Conservation (phyloP, 2,797 vertebrate genomes). For the Anguilla anguilla region DNA sequence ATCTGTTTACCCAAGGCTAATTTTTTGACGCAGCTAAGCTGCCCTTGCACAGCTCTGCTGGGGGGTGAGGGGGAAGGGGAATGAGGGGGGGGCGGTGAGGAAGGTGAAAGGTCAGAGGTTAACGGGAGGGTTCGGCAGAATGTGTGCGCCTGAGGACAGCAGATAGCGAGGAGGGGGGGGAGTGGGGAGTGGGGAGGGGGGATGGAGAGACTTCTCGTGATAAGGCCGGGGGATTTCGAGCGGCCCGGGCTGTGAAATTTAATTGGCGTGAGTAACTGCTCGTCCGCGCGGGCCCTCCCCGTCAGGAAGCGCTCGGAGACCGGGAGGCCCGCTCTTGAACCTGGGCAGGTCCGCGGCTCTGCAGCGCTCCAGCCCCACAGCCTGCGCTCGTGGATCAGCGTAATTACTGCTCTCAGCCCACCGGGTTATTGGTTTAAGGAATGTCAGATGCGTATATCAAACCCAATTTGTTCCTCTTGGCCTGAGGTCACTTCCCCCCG, state of each 20-base stretch:
- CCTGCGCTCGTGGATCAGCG: slow-evolving; percentile 66
- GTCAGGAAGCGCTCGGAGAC: slow-evolving; percentile 36
- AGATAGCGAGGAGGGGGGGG: neutral
- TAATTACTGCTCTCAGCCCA: slow-evolving; percentile 73
- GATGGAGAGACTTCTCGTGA: slow-evolving; percentile 29
- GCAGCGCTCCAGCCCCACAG: slow-evolving; percentile 39
- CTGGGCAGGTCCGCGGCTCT: slow-evolving; percentile 32
- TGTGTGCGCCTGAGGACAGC: slow-evolving; percentile 21
- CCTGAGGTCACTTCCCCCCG: slow-evolving; percentile 6
- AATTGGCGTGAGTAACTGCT: slow-evolving; percentile 45
- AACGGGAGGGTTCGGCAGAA: slow-evolving; percentile 28
- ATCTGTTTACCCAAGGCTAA: neutral
- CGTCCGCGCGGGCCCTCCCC: slow-evolving; percentile 38
- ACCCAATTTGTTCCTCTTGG: slow-evolving; percentile 67
- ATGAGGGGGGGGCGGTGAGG: neutral
- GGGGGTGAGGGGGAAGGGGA: neutral
- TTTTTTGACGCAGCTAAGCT: neutral
- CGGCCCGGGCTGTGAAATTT: slow-evolving; percentile 29
- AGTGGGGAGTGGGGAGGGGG: neutral
- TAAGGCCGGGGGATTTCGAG: slow-evolving; percentile 38
- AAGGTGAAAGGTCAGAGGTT: slow-evolving; percentile 24
- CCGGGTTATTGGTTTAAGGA: slow-evolving; percentile 79
- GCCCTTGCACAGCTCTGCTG: neutral
- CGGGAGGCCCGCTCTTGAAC: slow-evolving; percentile 29
- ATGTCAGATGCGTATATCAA: slow-evolving; percentile 82